Evolutionary conservation across 2,113 vertebrate species (phyloP).

Genomic region (Tonatia bakeri): DNA sequence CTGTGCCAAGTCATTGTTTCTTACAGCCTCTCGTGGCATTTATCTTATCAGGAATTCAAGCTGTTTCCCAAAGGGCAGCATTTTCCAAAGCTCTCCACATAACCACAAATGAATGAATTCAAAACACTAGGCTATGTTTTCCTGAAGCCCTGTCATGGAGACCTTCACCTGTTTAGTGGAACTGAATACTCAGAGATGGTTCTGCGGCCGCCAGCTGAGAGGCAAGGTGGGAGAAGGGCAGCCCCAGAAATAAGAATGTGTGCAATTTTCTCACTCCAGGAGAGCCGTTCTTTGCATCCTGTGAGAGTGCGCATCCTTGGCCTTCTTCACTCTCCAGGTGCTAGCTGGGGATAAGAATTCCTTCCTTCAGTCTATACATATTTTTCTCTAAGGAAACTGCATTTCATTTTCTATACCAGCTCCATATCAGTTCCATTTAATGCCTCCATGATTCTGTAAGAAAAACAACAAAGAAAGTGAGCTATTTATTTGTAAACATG

Average conservation of each 20-base stretch:
- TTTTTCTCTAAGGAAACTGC: not conserved
- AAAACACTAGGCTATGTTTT: not conserved
- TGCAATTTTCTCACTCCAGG: not conserved
- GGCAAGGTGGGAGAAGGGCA: not conserved
- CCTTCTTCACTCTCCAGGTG: not conserved
- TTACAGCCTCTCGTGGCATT: not conserved
- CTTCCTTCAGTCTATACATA: not conserved
- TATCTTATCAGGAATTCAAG: not conserved
- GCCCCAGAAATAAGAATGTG: not conserved
- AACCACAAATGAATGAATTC: not conserved
- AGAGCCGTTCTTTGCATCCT: not conserved
- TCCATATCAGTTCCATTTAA: constrained; percentile 52
- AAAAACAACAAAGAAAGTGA: constrained; percentile 33
- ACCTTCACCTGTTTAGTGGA: not conserved
- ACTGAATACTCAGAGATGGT: not conserved
- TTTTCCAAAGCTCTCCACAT: not conserved
- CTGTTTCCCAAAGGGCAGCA: not conserved
- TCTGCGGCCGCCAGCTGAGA: not conserved
- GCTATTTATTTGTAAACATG: constrained; percentile 55
- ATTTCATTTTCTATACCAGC: not conserved
- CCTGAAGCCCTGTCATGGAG: not conserved
- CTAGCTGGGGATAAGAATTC: not conserved
- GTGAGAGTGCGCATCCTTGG: not conserved
- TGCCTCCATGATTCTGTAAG: constrained; percentile 35
- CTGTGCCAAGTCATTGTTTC: not conserved